Conservation (phyloP, 2,113 vertebrate genomes). For the Embiotoca jacksoni region DNA sequence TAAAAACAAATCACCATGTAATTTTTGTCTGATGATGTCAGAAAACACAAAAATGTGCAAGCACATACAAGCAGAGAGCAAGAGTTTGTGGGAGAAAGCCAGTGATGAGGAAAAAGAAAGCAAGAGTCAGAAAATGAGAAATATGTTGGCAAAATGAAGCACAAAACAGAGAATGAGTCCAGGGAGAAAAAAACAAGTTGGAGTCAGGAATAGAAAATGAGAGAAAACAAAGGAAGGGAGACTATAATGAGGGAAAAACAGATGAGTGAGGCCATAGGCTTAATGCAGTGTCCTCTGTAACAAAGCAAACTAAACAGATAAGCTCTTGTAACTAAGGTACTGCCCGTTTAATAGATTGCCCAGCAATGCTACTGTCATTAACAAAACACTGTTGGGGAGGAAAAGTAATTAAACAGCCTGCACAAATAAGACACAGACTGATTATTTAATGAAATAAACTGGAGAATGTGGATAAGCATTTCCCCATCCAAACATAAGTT, state of each 20-base stretch:
- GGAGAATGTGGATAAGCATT: background rate
- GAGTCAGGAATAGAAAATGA: conserved; percentile 21
- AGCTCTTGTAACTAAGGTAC: conserved; percentile 53
- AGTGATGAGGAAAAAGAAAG: background rate
- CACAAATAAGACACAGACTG: conserved; percentile 55
- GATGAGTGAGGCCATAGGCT: conserved; percentile 41
- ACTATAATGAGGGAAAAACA: conserved; percentile 43
- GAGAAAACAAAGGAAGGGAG: conserved; percentile 49
- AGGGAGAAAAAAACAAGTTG: background rate
- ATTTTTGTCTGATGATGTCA: conserved; percentile 7
- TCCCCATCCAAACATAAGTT: background rate
- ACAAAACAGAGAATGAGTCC: conserved; percentile 1
- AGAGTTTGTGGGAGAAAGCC: background rate
- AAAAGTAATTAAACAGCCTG: conserved; percentile 65
- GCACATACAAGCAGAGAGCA: background rate
- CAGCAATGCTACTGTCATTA: conserved; percentile 28
- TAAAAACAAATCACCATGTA: background rate
- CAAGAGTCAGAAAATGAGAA: conserved; percentile 1
- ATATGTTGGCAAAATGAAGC: background rate
- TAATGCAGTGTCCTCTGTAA: conserved; percentile 37
- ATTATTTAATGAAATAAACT: conserved; percentile 57
- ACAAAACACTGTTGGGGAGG: conserved; percentile 32
- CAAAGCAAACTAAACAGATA: conserved; percentile 61
- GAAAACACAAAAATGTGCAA: background rate
- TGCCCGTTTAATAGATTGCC: conserved; percentile 63